Evolutionary conservation across 2,113 vertebrate species (phyloP), one percentile per base, ranked within the genome.

Genomic region (Trinectes maculatus): DNA sequence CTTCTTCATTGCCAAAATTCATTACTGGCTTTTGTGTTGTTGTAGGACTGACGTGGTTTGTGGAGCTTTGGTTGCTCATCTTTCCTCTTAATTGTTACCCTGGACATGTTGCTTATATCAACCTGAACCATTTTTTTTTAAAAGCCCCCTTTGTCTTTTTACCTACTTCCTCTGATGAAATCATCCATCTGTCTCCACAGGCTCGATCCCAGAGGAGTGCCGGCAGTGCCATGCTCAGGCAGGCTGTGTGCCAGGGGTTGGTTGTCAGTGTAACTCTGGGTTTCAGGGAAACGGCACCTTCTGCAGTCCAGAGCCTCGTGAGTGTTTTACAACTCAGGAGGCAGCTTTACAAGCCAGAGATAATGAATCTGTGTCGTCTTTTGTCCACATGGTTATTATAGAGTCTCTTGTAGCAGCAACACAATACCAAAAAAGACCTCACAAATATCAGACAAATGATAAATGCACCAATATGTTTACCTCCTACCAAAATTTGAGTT

Each of bases 271-370:
- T 68, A 71, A 88, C 74, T 57, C 92, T 2, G 91, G 94, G 54
- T 97, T 96, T 0, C 91, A 94, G 54, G 98, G 98, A 0, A 94
- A 98, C 0, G 97, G 98, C 9, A 91, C 82, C 16, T 78, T 15
- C 2, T 99, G 98, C 83, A 90, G 37, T 10, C 58, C 84, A 18
- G 72, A 78, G 9, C 84, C 86, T 65, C 77, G 89, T 91, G 72
- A 85, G 88, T 89, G 7, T 34, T 43, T 6, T 39, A 9, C 31
- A 40, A 46, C 21, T 15, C 26, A 19, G 5, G 34, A 53, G 3
- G 0, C 34, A 1, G 0, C 5, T 47, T 57, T 1, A 31, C 8
- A 40, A 37, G 21, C 24, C 7, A 1, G 12, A 61, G 47, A 60
- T 36, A 31, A 13, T 36, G 18, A 52, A 15, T 8, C 3, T 4